Evolutionary conservation across 2,888 invertebrate genomes (phyloP).

Genomic region (Glaucopsyche alexis): DNA sequence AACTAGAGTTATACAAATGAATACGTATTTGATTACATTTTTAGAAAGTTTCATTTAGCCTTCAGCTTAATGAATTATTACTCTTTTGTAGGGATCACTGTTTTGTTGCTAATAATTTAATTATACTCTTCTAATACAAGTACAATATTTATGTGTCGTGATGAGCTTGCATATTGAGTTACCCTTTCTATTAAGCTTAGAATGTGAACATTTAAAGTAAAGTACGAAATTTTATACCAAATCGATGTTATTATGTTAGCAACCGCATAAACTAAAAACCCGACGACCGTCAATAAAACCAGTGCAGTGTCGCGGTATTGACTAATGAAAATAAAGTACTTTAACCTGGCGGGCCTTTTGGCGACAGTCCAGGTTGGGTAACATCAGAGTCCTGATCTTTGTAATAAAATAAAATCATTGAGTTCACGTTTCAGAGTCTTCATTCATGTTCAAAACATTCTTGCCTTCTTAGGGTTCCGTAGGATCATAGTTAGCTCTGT

Average conservation of each 20-base stretch:
- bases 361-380: not conserved
- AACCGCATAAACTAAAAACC: not conserved
- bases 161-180: not conserved
- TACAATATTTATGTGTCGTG: not conserved
- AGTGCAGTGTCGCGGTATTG: not conserved
- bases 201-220: not conserved
- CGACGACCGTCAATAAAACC: not conserved
- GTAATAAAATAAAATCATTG: not conserved
- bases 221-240: not conserved
- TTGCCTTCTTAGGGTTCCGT: not conserved
- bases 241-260: not conserved
- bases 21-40: conserved; percentile 8
- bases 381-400: not conserved
- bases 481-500: no score
- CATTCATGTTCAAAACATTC: not conserved
- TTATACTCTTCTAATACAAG: not conserved
- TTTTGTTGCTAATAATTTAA: not conserved
- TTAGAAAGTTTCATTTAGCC: not conserved
- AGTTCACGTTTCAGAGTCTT: not conserved
- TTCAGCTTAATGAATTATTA: not conserved
- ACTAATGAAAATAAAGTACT: not conserved
- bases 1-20: not conserved
- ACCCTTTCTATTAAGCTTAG: not conserved
- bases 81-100: not conserved
- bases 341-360: not conserved